phyloP scores from a whole-genome alignment of 2,113 vertebrate species.

The Chaenogobius annularis region DNA sequence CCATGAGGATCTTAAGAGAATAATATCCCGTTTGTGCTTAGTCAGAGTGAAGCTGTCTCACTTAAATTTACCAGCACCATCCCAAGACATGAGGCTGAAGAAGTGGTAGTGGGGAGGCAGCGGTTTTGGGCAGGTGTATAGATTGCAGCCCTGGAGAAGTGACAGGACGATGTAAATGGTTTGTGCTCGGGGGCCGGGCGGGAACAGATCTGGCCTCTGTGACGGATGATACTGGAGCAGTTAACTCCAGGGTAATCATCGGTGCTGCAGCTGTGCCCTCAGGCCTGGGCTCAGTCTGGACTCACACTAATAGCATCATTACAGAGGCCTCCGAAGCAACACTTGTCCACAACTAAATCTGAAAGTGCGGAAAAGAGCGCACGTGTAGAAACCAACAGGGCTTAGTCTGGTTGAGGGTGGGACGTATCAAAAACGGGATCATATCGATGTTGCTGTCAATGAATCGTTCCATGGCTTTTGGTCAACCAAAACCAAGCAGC shows the following conservation, averaged over 20 bases:
- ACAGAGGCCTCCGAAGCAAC: slow-evolving; percentile 39
- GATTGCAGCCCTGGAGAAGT: slow-evolving; percentile 34
- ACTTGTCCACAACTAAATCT: slow-evolving; percentile 14
- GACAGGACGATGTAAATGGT: slow-evolving; percentile 35
- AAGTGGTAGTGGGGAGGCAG: slow-evolving; percentile 16
- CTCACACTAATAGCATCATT: slow-evolving; percentile 57
- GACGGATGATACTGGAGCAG: slow-evolving; percentile 47
- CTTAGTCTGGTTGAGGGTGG: neutral
- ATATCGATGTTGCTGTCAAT: too few relatives aligned
- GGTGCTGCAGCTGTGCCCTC: slow-evolving; percentile 42
- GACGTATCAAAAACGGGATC: too few relatives aligned
- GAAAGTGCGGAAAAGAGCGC: neutral
- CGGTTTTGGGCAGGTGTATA: slow-evolving; percentile 37
- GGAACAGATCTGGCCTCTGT: slow-evolving; percentile 34
- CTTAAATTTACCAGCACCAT: slow-evolving; percentile 52
- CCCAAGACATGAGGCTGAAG: slow-evolving; percentile 19
- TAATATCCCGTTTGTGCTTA: slow-evolving; percentile 54
- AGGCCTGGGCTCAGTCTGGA: slow-evolving; percentile 40
- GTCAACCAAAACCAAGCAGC: too few relatives aligned
- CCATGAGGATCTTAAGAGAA: slow-evolving; percentile 54
- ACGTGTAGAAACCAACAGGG: neutral
- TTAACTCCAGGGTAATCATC: slow-evolving; percentile 49
- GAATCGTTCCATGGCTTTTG: too few relatives aligned
- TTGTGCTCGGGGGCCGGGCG: slow-evolving; percentile 19
- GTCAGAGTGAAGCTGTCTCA: slow-evolving; percentile 53